These are phyloP conservation scores for Coptodon rendalli DNA, from an alignment of 2,113 vertebrate species.

Conservation along the genomic window DNA sequence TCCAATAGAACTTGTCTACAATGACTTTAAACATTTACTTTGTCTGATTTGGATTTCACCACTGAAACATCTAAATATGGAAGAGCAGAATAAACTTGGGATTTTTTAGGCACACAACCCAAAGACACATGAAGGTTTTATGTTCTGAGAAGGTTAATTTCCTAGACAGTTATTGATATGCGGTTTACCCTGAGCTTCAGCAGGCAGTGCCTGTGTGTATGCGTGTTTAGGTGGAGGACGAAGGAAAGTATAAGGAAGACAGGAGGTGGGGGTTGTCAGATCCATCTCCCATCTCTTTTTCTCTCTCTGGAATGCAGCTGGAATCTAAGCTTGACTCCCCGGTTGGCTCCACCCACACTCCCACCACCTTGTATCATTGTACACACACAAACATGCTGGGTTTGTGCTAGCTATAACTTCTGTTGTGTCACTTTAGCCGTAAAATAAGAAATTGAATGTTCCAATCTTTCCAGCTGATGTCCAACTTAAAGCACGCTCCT, in stretches of 20 bases:
- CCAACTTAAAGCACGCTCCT: neutral
- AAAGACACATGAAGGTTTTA: neutral
- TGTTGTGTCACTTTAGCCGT: conserved; percentile 24
- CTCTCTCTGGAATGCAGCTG: conserved; percentile 55
- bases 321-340: conserved; percentile 53
- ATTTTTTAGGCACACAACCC: neutral
- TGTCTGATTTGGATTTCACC: conserved; percentile 1
- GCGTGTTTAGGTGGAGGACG: neutral
- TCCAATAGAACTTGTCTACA: neutral
- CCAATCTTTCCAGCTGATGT: neutral
- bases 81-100: neutral
- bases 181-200: conserved; percentile 19
- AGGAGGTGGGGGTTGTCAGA: conserved; percentile 34
- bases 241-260: neutral
- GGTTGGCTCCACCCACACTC: conserved; percentile 40
- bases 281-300: conserved; percentile 46
- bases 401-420: neutral
- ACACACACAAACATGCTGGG: neutral
- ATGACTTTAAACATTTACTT: conserved; percentile 23
- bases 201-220: neutral
- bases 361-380: conserved; percentile 32
- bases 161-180: conserved; percentile 11
- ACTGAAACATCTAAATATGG: conserved; percentile 7
- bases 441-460: conserved; percentile 10
- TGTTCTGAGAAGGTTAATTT: neutral